phyloP scores from a whole-genome alignment of 92 coral and sea anemone species.

The Epizoanthus rinbou region DNA sequence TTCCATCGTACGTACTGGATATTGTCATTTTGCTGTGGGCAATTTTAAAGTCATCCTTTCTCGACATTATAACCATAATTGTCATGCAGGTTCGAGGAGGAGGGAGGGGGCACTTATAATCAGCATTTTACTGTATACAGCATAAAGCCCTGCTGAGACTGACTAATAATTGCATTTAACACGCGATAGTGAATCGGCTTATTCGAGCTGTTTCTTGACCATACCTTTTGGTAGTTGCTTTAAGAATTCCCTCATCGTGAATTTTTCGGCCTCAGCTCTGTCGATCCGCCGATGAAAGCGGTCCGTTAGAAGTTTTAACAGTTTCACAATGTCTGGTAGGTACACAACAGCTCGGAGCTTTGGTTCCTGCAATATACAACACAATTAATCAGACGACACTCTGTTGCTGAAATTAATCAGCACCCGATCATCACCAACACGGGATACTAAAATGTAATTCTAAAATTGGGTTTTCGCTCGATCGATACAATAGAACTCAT shows the following conservation, averaged over 20 bases:
- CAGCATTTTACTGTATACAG: too few relatives aligned
- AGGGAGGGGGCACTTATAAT: too few relatives aligned
- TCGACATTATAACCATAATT: too few relatives aligned
- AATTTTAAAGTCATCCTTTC: too few relatives aligned
- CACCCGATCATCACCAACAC: neutral
- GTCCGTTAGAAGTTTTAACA: conserved; percentile 17
- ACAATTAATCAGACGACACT: neutral
- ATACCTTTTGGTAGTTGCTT: conserved; percentile 31
- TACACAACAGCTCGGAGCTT: conserved; percentile 31
- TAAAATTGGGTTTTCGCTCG: too few relatives aligned
- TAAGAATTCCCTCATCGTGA: conserved; percentile 37
- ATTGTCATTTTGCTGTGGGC: too few relatives aligned
- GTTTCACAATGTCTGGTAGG: conserved; percentile 37
- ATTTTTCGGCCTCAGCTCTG: conserved; percentile 35
- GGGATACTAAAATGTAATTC: too few relatives aligned
- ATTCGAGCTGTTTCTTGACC: neutral
- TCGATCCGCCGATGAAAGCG: conserved; percentile 43
- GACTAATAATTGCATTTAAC: too few relatives aligned
- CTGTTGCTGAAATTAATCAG: neutral
- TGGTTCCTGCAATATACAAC: conserved; percentile 28
- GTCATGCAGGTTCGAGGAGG: too few relatives aligned
- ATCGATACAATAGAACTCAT: too few relatives aligned
- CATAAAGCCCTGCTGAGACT: too few relatives aligned
- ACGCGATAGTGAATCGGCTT: neutral
- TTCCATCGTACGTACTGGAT: too few relatives aligned